Percentiles rank a stretch among this genome's conserved stretches.
These are phyloP conservation scores for Erythrocercus mccallii DNA, from an alignment of 2,113 vertebrate species.

Conservation along the genomic window DNA sequence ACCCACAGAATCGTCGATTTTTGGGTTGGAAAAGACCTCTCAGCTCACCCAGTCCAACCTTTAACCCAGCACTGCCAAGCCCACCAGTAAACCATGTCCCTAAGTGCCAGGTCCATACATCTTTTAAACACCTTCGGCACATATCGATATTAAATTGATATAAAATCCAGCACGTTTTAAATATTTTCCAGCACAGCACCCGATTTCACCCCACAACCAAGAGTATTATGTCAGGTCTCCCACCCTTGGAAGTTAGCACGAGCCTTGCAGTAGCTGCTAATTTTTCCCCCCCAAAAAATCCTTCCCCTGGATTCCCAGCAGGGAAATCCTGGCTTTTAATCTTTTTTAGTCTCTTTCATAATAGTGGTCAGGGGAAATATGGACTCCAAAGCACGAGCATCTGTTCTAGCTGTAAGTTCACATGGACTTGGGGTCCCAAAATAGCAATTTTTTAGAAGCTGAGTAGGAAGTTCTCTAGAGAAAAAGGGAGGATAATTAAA, in stretches of 20 bases:
- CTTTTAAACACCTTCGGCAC: background rate
- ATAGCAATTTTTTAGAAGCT: background rate
- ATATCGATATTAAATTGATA: background rate
- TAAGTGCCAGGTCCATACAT: fast-evolving
- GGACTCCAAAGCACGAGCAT: background rate
- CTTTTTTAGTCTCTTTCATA: background rate
- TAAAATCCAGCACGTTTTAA: background rate
- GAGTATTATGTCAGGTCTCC: background rate
- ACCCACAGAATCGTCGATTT: background rate
- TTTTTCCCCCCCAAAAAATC: background rate
- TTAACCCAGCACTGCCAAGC: background rate
- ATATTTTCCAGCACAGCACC: background rate
- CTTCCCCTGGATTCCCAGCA: background rate
- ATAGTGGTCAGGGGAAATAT: background rate
- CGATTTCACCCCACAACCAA: background rate
- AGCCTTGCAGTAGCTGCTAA: background rate
- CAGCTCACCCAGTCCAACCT: background rate
- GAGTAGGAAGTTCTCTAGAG: background rate
- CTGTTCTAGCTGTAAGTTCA: background rate
- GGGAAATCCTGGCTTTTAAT: background rate
- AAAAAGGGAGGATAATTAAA: background rate
- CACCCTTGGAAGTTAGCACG: background rate
- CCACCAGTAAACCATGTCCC: background rate
- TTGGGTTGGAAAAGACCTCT: background rate
- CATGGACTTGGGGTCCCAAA: background rate